Base-by-base conservation (phyloP, 2,113 vertebrate genomes). In the Phaethon lepturus region DNA sequence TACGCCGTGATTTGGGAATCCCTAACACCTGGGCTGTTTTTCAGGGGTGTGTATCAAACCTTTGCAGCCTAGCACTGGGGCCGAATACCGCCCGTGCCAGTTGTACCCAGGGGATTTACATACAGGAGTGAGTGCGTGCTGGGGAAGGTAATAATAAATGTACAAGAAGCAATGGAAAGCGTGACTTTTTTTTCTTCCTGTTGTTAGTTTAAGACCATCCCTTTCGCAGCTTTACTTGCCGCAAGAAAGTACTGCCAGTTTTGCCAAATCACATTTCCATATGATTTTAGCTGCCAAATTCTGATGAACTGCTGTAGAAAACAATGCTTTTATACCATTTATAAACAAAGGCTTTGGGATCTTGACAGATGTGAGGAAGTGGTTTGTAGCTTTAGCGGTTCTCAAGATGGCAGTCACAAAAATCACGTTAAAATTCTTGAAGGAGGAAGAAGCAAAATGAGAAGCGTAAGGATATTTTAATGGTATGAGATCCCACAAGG, bases 111-210 rank as follows among this genome's bases (percentile, higher is more conserved):
- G 19, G 28, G 10, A 5, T 45, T 69, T 53, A 20, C 31, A 9
- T 10, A 24, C 0, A 1, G 47, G 19, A 76, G 13, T 7, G 9
- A 52, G 10, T 0, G 0, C 1, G 4, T 31, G 4, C 38, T 50
- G 20, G 15, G 33, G 28, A 74, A 63, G 18, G 6, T 26, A 71
- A 11, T 55, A 73, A 62, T 55, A 73, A 62, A 5, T 6, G 26
- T 22, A 22, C 9, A 52, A 76, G 59, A 73, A 67, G 45, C 44
- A 40, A 53, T 24, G 9, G 8, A 83, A n/a, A 60, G 7, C 10
- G 29, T 77, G 26, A 60, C 7, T 3, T 17, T 29, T 60, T 73
- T 71, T 80, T 42, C 19, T 50, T 33, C 13, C 10, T 58, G 10
- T 12, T 73, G 14, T 63, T 92, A 28, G 29, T 94, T 86, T 76